Percentiles rank a stretch among this genome's conserved stretches.
Conservation (phyloP, 2,797 vertebrate genomes). For the Argentina silus region DNA sequence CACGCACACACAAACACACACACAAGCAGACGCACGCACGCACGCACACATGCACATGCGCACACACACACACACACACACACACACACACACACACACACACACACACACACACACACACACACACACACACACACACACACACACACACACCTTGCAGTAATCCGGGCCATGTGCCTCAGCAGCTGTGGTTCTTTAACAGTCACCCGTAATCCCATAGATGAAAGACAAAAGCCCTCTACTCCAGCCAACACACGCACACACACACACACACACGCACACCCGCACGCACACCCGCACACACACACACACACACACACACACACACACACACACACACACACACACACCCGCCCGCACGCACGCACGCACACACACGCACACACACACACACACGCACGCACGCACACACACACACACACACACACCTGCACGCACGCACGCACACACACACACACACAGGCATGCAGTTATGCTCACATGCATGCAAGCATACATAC, state of each 20-base stretch:
- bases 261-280: background rate
- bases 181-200: constrained; percentile 68
- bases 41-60: background rate
- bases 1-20: background rate
- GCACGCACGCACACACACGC: constrained; percentile 1
- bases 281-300: constrained; percentile 5
- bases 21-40: background rate
- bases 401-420: background rate
- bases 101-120: constrained; percentile 27
- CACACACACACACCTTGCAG: constrained; percentile 50
- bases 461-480: background rate
- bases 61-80: constrained; percentile 15
- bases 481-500: background rate
- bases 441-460: constrained; percentile 5
- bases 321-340: background rate
- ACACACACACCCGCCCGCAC: constrained; percentile 3
- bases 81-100: constrained; percentile 48
- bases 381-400: constrained; percentile 43
- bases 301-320: background rate
- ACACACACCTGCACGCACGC: background rate
- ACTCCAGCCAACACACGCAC: constrained; percentile 44
- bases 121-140: constrained; percentile 32
- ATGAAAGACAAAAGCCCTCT: constrained; percentile 72
- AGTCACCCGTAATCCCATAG: constrained; percentile 72
- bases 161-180: constrained; percentile 72